phyloP scores from a whole-genome alignment of 2,113 vertebrate genomes.

The Macroglossus sobrinus region DNA sequence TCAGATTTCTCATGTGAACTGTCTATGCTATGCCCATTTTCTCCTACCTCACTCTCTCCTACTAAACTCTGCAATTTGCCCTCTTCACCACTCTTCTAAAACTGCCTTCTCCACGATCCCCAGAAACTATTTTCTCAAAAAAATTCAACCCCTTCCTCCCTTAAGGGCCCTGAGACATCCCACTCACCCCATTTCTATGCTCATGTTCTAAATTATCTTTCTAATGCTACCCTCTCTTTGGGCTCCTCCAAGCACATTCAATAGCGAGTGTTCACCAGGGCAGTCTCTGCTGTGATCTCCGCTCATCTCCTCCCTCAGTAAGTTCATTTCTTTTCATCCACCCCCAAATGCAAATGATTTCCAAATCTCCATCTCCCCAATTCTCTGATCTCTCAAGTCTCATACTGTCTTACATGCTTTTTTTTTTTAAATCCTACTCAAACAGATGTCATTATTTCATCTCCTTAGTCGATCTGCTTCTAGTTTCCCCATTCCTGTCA shows the following conservation, averaged over 20 bases:
- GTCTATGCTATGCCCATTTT: background rate
- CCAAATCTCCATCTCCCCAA: background rate
- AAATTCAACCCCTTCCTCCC: background rate
- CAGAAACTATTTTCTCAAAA: background rate
- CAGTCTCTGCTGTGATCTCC: background rate
- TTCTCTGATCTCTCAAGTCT: background rate
- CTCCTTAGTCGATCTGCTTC: background rate
- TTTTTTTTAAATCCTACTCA: background rate
- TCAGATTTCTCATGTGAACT: background rate
- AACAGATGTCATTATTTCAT: background rate
- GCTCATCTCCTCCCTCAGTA: too few relatives aligned
- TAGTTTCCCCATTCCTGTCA: background rate
- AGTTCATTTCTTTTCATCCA: background rate
- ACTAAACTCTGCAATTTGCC: background rate
- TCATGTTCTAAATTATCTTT: background rate
- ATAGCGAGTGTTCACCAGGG: rapidly evolving
- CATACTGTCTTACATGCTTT: background rate
- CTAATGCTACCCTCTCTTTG: background rate
- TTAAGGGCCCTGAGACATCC: background rate
- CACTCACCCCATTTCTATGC: too few relatives aligned
- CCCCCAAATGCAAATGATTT: background rate
- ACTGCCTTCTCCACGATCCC: too few relatives aligned
- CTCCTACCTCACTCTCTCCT: background rate
- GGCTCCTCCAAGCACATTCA: background rate
- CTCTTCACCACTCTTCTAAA: background rate